A percentile compares a stretch with the other conserved stretches of the same genome.
phyloP scores from a whole-genome alignment of 2,797 vertebrate genomes.

The Falco columbarius region DNA sequence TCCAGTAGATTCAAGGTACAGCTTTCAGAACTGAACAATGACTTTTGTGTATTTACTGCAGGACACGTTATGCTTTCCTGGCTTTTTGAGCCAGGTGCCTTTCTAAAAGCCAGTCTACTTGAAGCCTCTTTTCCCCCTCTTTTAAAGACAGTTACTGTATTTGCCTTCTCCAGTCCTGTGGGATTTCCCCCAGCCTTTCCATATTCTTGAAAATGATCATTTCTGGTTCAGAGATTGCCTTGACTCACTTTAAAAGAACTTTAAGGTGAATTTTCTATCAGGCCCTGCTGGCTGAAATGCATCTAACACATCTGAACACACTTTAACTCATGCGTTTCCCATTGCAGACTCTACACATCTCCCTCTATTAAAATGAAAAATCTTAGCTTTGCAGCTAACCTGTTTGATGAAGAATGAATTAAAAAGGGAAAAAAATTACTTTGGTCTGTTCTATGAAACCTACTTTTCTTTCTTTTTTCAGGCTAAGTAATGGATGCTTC shows the following conservation, averaged over 20 bases:
- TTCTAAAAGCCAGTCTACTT: not conserved
- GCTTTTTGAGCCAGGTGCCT: not conserved
- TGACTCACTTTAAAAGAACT: not conserved
- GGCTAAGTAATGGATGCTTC: not conserved
- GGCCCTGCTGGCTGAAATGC: not conserved
- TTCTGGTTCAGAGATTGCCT: not conserved
- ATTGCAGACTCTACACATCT: not conserved
- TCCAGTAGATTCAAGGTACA: not conserved
- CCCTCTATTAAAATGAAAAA: not conserved
- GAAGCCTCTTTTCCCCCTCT: not conserved
- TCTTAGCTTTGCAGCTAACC: not conserved
- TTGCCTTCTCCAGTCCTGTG: not conserved
- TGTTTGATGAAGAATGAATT: not conserved
- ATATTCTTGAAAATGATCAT: not conserved
- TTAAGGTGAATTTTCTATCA: slow-evolving; percentile 17
- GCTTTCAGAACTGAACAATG: not conserved
- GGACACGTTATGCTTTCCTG: not conserved
- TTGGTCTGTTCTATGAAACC: not conserved
- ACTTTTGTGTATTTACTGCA: not conserved
- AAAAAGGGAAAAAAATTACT: not conserved
- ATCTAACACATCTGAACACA: not conserved
- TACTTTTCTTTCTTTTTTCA: not conserved
- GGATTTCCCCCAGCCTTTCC: not conserved
- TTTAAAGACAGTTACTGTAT: not conserved
- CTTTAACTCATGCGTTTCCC: fast-evolving